These are phyloP conservation scores for Pseudomyrmex sp. DNA, from an alignment of 1,140 invertebrate species.

Conservation along the genomic window DNA sequence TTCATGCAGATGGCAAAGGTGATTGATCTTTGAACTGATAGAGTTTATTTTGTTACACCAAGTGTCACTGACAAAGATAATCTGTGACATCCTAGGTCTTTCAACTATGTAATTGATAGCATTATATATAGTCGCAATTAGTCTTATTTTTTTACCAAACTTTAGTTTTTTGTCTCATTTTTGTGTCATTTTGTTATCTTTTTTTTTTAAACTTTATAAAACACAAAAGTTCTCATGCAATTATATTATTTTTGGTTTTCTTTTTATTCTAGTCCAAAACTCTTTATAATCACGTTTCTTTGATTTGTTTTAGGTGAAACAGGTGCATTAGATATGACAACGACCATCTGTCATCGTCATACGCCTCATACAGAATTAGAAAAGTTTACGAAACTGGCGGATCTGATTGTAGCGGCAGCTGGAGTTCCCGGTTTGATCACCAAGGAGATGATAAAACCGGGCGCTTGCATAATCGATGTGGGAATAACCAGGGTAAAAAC, in stretches of 20 bases:
- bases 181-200: neutral
- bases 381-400: conserved; percentile 89
- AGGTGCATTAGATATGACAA: conserved; percentile 92
- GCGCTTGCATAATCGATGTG: conserved; percentile 95
- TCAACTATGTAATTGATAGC: neutral
- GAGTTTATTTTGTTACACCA: neutral
- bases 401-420: conserved; percentile 93
- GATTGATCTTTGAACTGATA: conserved; percentile 60
- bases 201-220: conserved; percentile 15
- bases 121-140: conserved; percentile 5
- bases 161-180: neutral
- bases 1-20: conserved; percentile 91
- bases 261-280: neutral
- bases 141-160: neutral
- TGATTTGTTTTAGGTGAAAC: conserved; percentile 84
- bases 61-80: neutral
- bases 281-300: neutral
- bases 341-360: conserved; percentile 94
- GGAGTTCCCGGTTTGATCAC: conserved; percentile 93
- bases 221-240: neutral
- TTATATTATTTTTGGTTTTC: neutral
- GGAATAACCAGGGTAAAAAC: conserved; percentile 92
- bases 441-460: conserved; percentile 94
- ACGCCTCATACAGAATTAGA: conserved; percentile 92
- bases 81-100: neutral